Evolutionary conservation across 30 jellyfish, hydroid and myxozoan species (phyloP).

Genomic region (Phacellophora camtschatica): DNA sequence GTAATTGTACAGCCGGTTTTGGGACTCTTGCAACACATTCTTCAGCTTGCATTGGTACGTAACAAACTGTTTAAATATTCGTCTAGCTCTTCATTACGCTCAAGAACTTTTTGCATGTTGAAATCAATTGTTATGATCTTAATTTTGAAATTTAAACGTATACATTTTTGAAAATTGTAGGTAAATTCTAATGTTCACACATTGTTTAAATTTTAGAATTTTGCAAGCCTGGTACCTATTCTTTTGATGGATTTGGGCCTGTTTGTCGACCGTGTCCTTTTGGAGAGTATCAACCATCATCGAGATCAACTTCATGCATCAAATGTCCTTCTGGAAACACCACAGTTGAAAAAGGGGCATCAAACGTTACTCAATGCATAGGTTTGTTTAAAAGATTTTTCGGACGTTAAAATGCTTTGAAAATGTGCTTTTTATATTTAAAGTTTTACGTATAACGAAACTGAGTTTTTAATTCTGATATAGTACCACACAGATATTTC

Average conservation of each 20-base stretch:
- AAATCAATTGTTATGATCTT: not conserved
- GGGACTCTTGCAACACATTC: slow-evolving; percentile 72
- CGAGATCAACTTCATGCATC: slow-evolving; percentile 49
- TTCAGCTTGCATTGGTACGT: slow-evolving; percentile 74
- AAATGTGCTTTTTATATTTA: too few species aligned
- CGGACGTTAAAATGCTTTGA: too few species aligned
- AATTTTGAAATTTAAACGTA: not conserved
- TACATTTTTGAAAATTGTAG: not conserved
- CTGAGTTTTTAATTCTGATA: too few species aligned
- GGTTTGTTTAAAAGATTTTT: too few species aligned
- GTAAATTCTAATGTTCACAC: not conserved
- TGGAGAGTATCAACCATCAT: slow-evolving; percentile 77
- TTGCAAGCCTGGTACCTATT: slow-evolving; percentile 84
- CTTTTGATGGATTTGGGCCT: slow-evolving; percentile 86
- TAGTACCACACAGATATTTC: too few species aligned
- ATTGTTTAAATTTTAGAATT: slow-evolving; percentile 1
- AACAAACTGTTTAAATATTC: too few species aligned
- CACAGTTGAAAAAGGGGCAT: slow-evolving; percentile 70
- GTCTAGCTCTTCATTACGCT: too few species aligned
- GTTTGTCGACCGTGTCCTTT: slow-evolving; percentile 83
- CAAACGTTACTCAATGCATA: slow-evolving; percentile 34
- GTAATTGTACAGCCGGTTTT: slow-evolving; percentile 70
- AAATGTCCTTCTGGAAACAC: slow-evolving; percentile 73
- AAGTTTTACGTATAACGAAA: too few species aligned
- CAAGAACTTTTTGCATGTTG: too few species aligned